phyloP scores from a whole-genome alignment of 37 sponge, comb jelly and placozoan genomes.

The Beroe ovata region DNA sequence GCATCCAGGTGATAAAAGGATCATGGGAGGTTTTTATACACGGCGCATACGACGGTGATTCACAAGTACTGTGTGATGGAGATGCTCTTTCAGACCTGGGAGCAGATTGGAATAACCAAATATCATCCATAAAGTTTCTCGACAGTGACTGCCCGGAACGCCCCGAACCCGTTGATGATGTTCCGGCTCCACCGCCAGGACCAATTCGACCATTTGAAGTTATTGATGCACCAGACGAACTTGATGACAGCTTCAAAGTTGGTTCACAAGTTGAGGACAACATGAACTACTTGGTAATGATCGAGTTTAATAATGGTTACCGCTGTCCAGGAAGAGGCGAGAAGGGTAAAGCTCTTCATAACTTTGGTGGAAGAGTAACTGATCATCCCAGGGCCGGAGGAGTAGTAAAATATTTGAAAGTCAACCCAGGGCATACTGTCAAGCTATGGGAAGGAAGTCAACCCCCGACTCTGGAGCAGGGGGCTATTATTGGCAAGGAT shows the following conservation, averaged over 20 bases:
- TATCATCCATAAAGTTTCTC: not conserved
- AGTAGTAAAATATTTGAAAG: not conserved
- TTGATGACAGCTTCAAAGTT: too few species aligned
- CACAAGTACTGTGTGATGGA: not conserved
- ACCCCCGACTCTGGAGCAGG: not conserved
- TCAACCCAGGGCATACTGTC: not conserved
- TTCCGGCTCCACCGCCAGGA: too few species aligned
- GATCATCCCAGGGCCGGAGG: too few species aligned
- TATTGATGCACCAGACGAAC: too few species aligned
- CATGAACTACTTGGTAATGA: not conserved
- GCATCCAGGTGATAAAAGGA: not conserved
- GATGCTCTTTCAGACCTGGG: not conserved
- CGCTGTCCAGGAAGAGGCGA: not conserved
- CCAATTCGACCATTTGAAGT: too few species aligned
- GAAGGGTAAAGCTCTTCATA: not conserved
- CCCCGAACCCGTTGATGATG: too few species aligned
- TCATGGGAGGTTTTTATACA: not conserved
- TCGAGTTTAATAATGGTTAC: not conserved
- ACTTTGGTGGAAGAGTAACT: too few species aligned
- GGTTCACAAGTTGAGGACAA: not conserved
- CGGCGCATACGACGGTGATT: not conserved
- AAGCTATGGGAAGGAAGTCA: not conserved
- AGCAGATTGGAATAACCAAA: not conserved
- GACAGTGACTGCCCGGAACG: not conserved
- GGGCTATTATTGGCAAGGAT: not conserved